phyloP scores from a whole-genome alignment of 2,888 invertebrate species.

The Lithophane socia region DNA sequence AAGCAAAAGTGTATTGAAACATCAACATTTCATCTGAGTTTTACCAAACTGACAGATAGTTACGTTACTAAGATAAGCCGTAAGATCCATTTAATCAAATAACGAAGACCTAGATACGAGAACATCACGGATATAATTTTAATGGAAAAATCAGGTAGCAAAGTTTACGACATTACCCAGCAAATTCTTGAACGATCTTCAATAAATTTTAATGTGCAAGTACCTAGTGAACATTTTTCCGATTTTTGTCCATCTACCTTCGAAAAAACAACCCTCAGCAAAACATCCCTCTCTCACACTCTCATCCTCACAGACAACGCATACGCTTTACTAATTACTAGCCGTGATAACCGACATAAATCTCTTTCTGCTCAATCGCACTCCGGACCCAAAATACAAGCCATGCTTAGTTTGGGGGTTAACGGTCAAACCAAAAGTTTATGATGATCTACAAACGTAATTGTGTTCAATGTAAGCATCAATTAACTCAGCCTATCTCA shows the following conservation, averaged over 20 bases:
- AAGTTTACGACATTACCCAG: not conserved
- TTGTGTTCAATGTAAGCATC: not conserved
- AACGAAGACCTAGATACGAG: not conserved
- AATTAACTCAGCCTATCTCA: not conserved
- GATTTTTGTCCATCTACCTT: not conserved
- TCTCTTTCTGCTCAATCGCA: not conserved
- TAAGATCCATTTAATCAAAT: not conserved
- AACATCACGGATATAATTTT: not conserved
- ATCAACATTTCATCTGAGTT: not conserved
- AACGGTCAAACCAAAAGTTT: not conserved
- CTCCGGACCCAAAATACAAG: not conserved
- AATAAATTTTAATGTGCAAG: not conserved
- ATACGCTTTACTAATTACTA: not conserved
- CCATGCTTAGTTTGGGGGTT: not conserved
- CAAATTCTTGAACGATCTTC: not conserved
- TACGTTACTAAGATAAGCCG: not conserved
- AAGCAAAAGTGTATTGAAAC: not conserved
- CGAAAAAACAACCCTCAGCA: too few relatives aligned
- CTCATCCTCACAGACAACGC: not conserved
- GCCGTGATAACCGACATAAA: not conserved
- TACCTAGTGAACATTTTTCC: not conserved
- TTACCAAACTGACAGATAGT: not conserved
- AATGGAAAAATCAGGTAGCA: not conserved
- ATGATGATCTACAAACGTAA: not conserved
- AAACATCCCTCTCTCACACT: too few relatives aligned